Conservation (phyloP, 2,797 vertebrate genomes). For the Tenualosa ilisha region DNA sequence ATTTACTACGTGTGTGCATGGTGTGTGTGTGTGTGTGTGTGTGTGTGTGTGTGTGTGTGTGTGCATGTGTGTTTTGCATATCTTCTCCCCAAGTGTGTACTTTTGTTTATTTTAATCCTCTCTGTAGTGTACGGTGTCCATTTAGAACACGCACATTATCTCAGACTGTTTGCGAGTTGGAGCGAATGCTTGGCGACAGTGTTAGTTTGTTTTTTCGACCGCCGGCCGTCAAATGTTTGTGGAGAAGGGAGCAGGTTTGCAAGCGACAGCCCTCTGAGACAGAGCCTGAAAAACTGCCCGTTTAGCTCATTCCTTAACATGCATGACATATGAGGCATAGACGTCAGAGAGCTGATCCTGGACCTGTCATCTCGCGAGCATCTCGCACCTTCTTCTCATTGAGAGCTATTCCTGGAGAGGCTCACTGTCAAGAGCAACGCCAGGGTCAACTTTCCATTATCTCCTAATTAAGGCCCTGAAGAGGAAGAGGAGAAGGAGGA, state of each 20-base stretch:
- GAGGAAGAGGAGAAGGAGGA: neutral
- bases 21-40: neutral
- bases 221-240: neutral
- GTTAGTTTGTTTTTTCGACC: neutral
- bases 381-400: neutral
- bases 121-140: neutral
- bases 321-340: neutral
- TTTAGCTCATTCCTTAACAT: neutral
- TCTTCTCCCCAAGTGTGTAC: neutral
- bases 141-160: conserved; percentile 1
- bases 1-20: neutral
- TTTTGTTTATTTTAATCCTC: neutral
- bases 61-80: neutral
- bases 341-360: conserved; percentile 1
- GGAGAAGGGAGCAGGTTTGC: neutral
- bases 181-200: neutral
- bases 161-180: neutral
- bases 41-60: neutral
- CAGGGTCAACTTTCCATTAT: conserved; percentile 19
- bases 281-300: neutral
- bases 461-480: conserved; percentile 12
- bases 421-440: neutral
- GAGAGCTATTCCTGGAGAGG: conserved; percentile 5
- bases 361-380: neutral
- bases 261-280: neutral